These are phyloP conservation scores for Drosophila insularis DNA, from an alignment of 1,140 invertebrate species.

Conservation along the genomic window DNA sequence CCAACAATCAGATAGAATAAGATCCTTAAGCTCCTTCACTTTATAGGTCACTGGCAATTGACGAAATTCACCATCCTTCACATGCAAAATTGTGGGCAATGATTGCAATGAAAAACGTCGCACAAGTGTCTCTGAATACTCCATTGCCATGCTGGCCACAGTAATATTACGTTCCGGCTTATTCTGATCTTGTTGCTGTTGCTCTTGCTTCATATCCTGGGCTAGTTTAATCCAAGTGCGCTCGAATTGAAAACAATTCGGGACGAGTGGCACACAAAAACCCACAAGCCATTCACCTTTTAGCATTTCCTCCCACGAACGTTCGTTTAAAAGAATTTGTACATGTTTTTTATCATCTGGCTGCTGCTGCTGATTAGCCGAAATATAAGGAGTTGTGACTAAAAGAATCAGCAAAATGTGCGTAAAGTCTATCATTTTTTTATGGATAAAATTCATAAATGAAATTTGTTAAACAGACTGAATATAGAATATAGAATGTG, in stretches of 20 bases:
- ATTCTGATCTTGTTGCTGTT: background rate
- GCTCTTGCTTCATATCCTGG: background rate
- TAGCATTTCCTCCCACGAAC: constrained; percentile 26
- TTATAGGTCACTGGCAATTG: constrained; percentile 5
- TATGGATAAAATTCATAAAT: too few species aligned
- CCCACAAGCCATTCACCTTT: constrained; percentile 29
- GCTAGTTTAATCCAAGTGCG: constrained; percentile 27
- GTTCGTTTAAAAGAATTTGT: constrained; percentile 15
- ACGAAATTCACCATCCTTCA: constrained; percentile 27
- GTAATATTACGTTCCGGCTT: background rate
- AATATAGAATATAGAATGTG: too few species aligned
- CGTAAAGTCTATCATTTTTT: too few species aligned
- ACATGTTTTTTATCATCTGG: background rate
- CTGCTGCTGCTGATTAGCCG: too few species aligned
- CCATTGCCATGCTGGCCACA: constrained; percentile 28
- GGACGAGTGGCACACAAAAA: constrained; percentile 24
- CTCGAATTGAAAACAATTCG: constrained; percentile 22
- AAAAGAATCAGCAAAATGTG: too few species aligned
- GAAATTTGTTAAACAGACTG: too few species aligned
- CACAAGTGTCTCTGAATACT: constrained; percentile 13
- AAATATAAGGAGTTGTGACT: too few species aligned
- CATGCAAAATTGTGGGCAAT: constrained; percentile 29
- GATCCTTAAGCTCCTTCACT: background rate
- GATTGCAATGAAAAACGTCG: constrained; percentile 21
- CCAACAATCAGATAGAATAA: constrained; percentile 1